Evolutionary conservation across 1,140 invertebrate genomes (phyloP), one percentile per base, ranked within the genome.

Genomic region (Conus ventricosus): DNA sequence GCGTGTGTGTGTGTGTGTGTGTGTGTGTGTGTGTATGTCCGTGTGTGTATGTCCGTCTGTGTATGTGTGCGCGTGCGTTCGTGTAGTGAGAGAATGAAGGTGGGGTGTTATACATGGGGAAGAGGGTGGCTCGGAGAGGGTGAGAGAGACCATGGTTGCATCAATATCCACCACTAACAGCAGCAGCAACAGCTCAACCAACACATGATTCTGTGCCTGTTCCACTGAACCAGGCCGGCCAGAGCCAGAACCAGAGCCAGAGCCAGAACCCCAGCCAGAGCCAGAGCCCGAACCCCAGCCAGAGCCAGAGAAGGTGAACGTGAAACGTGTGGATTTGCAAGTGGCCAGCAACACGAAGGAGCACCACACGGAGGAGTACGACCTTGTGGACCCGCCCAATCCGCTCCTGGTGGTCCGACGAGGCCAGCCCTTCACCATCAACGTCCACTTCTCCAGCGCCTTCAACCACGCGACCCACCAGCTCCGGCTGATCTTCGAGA

Each of bases 351-450:
- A 93, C 87, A 88, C 88, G 5, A 27, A 27, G 10, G 84, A 20
- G 5, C 92, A 92, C 82, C 83, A 89, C 53, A 92, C 91, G 0
- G 54, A 90, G 53, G 88, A 90, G 81, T 92, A 88, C 87, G 91
- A 91, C 75, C 90, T 92, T 0, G 86, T 80, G 23, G 86, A 89
- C 51, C 20, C 76, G 20, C 15, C 85, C 1, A 76, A 76, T n/a
- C 90, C 88, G 23, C 78, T 89, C 63, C 89, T 93, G 67, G 90
- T 92, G 5, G 85, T 91, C 4, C 85, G 92, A 71, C 81, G 92
- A 23, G 92, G 92, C 6, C 90, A 90, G 53, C 76, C 88, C 13
- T 92, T 92, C 85, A 81, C 39, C 27, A 75, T 92, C n/a, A 81
- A 53, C 3, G 39, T 92, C 10, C n/a, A 71, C 5, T 90, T 92